Percentiles rank a stretch among this genome's conserved stretches.
Conservation (phyloP, 2,113 vertebrate genomes). For the Seriola rivoliana region DNA sequence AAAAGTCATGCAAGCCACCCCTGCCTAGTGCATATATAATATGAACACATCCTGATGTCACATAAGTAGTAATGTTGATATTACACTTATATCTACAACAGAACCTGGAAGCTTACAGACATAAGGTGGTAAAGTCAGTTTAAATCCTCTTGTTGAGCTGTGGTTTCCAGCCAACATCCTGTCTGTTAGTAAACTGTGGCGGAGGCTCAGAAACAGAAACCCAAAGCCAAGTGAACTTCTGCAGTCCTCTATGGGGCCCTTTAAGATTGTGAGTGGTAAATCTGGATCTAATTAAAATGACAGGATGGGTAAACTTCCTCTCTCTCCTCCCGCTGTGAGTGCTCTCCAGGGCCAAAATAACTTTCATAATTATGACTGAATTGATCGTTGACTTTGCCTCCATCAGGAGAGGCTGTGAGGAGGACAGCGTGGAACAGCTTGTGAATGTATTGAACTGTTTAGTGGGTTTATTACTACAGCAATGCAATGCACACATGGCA, state of each 20-base stretch:
- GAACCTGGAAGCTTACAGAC: background rate
- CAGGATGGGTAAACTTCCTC: constrained; percentile 66
- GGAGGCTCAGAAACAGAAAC: constrained; percentile 61
- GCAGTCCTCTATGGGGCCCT: constrained; percentile 65
- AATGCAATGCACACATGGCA: background rate
- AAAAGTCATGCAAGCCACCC: background rate
- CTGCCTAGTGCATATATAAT: background rate
- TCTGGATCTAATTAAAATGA: constrained; percentile 78
- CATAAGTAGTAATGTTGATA: background rate
- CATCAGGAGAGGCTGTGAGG: constrained; percentile 13
- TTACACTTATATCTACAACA: background rate
- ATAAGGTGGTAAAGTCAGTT: background rate
- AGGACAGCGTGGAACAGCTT: constrained; percentile 17
- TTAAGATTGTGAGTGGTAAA: constrained; percentile 68
- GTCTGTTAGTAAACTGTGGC: constrained; percentile 20
- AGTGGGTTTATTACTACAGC: background rate
- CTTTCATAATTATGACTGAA: constrained; percentile 67
- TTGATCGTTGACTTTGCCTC: constrained; percentile 28
- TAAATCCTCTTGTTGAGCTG: constrained; percentile 3
- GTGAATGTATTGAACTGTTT: constrained; percentile 15
- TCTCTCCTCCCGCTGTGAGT: constrained; percentile 26
- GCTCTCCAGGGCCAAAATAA: constrained; percentile 58
- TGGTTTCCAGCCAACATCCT: constrained; percentile 18
- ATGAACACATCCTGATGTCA: background rate
- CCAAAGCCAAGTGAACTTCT: constrained; percentile 67